Evolutionary conservation across 2,113 vertebrate genomes (phyloP).

Genomic region (Leptocoma aspasia): DNA sequence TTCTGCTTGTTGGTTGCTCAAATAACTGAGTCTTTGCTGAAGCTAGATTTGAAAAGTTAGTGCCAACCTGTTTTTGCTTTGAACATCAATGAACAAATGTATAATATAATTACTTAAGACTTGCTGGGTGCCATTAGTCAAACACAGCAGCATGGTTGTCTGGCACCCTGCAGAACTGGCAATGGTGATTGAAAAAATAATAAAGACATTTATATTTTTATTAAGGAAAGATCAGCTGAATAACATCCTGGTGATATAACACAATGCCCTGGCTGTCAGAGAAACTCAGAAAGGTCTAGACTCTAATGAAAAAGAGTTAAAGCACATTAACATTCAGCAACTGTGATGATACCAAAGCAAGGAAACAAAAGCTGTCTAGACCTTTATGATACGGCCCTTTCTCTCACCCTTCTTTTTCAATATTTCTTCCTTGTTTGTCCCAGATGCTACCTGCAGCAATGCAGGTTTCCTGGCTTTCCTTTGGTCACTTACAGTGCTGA

Average conservation of each 20-base stretch:
- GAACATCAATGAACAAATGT: background rate
- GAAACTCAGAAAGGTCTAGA: background rate
- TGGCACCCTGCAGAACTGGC: slow-evolving; percentile 6
- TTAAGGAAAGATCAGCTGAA: background rate
- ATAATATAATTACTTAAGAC: background rate
- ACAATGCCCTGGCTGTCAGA: background rate
- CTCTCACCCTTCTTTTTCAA: background rate
- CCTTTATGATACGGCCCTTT: background rate
- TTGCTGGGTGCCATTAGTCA: background rate
- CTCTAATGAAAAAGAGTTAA: background rate
- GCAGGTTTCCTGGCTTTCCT: background rate
- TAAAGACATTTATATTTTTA: slow-evolving; percentile 44
- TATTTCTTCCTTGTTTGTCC: background rate
- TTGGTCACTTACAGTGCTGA: background rate
- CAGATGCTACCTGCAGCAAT: background rate
- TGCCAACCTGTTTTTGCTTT: background rate
- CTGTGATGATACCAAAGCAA: background rate
- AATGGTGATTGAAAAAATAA: slow-evolving; percentile 5
- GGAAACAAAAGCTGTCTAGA: background rate
- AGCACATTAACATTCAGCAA: background rate
- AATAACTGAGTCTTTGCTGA: background rate
- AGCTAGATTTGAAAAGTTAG: slow-evolving; percentile 11
- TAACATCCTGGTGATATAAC: background rate
- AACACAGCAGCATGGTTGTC: background rate
- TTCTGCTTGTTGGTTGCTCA: background rate